Conservation (phyloP, 2,113 vertebrate genomes). For the Oncorhynchus clarkii region DNA sequence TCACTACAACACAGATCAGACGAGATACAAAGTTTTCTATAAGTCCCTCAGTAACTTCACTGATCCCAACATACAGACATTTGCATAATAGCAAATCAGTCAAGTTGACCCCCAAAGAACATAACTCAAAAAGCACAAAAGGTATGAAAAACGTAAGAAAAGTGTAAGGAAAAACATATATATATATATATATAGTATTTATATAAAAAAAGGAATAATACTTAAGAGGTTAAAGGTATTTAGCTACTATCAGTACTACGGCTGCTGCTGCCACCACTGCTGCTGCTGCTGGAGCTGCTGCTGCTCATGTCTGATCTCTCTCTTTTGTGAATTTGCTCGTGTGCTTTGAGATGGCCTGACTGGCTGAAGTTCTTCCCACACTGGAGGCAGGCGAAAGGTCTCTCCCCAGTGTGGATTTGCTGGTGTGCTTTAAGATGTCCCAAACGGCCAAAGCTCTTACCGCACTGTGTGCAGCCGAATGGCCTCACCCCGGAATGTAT, state of each 20-base stretch:
- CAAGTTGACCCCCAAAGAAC: constrained; percentile 46
- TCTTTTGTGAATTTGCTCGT: constrained; percentile 77
- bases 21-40: constrained; percentile 53
- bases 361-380: constrained; percentile 78
- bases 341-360: constrained; percentile 77
- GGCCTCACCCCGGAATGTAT: constrained; percentile 76
- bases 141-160: constrained; percentile 61
- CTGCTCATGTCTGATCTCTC: constrained; percentile 62
- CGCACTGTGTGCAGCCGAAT: constrained; percentile 78
- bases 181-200: constrained; percentile 63
- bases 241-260: constrained; percentile 67
- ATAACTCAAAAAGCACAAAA: constrained; percentile 63
- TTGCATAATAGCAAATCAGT: constrained; percentile 69
- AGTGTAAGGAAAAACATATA: constrained; percentile 42
- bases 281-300: constrained; percentile 38
- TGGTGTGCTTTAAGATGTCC: constrained; percentile 80
- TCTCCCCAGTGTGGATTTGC: constrained; percentile 78
- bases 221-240: constrained; percentile 65
- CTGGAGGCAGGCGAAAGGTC: constrained; percentile 69
- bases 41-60: constrained; percentile 32
- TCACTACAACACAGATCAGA: constrained; percentile 48
- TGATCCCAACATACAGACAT: constrained; percentile 50
- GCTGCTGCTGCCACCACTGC: constrained; percentile 16
- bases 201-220: constrained; percentile 67
- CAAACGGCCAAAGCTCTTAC: constrained; percentile 77